Base-by-base conservation (phyloP, 2,888 invertebrate genomes). In the Apantesis nais region DNA sequence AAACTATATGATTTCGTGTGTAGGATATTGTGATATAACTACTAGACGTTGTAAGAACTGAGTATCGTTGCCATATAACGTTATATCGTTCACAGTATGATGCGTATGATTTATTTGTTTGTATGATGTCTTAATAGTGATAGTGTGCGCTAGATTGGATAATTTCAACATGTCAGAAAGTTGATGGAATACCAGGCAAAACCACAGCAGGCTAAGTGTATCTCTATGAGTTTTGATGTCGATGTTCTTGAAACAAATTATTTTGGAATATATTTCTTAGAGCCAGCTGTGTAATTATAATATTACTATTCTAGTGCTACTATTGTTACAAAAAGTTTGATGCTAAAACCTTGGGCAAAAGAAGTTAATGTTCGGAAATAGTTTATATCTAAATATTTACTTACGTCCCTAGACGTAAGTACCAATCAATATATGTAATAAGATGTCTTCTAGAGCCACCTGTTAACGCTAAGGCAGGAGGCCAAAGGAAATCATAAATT, bases 401-500 rank as follows among this genome's bases (percentile, higher is more conserved):
- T 55, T 55, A 55, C 3, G 55, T 4, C n/a, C 55, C 55, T 25
- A n/a, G 7, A 29, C 5, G 58, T 58, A 29, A 58, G 16, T 29
- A 58, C 58, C 29, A 16, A 58, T 58, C 29, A 58, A 16, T 58
- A 8, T 29, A 29, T 58, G 29, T 58, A 58, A 58, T 58, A 29
- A 58, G 58, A 58, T 58, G 58, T 58, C 29, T 65, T 52, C n/a
- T 31, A n/a, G 34, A 19, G n/a, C 34, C 9, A 52, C 48, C 48
- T 48, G 65, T 65, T 52, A 34, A 52, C 52, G 25, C 16, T 16
- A 52, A 52, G 34, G n/a, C 52, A 25, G 48, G n/a, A 52, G n/a
- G 48, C 48, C 48, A 65, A n/a, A 48, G n/a, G 37, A 52, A 52
- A 37, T 37, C 44, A 34, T 48, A 52, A 52, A 65, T 48, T 65